Base-by-base conservation (phyloP, 2,113 vertebrate genomes). In the Aspidoscelis tigris region DNA sequence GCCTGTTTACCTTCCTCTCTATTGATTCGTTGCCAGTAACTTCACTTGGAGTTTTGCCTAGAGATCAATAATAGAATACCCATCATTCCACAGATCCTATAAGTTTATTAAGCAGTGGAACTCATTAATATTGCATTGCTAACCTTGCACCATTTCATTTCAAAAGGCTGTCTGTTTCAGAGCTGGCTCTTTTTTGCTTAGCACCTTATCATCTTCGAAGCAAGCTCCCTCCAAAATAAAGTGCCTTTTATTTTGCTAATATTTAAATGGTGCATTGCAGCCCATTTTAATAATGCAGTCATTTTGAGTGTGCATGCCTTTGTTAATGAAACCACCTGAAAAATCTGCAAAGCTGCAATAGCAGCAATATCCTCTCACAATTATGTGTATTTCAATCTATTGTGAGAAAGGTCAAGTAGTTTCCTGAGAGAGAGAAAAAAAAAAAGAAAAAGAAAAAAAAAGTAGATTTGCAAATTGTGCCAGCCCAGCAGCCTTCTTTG, bases 321-420 rank as follows among this genome's bases (percentile, higher is more conserved):
- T 7, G 22, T 73, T 91, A 85, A 53, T 88, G 81, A 87, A 89
- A 2, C 21, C 86, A 86, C 20, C 87, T 83, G 81, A 71, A 80
- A 79, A 80, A 79, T 44, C 81, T 74, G 78, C 83, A 89, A 90
- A 91, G 10, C 76, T 87, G 84, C 43, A 82, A 76, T 83, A 74
- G 90, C 82, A 12, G 44, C 88, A 91, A 84, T 85, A 80, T 77
- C 84, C 47, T 84, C 80, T 83, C 7, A 68, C 85, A 80, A 82
- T 85, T 92, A 75, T 84, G 76, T 83, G 77, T 77, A 5, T 89
- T 87, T 89, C 43, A 81, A 79, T 89, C 71, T 83, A 64, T 86
- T 84, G 87, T 91, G 85, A 21, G 82, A 93, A 93, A 91, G 86
- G 76, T 93, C 87, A 92, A 89, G 88, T 89, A 73, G 18, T 91